A percentile compares a stretch with the other conserved stretches of the same genome.
Conservation (phyloP, 2,888 invertebrate genomes). For the Cartodere bifasciata region DNA sequence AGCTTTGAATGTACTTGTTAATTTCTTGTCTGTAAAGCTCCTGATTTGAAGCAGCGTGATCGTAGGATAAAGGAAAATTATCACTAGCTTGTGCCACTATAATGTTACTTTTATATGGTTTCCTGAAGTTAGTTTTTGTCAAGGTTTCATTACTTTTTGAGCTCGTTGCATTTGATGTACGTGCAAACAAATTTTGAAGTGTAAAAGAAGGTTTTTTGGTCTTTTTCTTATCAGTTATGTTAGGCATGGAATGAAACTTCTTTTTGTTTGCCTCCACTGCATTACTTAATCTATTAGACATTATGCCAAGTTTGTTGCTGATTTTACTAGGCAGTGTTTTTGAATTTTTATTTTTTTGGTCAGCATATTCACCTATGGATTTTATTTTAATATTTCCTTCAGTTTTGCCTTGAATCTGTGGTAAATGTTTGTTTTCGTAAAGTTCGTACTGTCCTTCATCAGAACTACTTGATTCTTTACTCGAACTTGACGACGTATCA, state of each 20-base stretch:
- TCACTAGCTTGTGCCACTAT: too few species aligned
- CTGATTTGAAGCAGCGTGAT: too few species aligned
- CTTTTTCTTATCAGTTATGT: conserved; percentile 9
- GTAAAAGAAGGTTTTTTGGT: conserved; percentile 30
- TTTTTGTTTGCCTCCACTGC: too few species aligned
- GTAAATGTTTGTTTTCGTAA: too few species aligned
- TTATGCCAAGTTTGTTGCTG: conserved; percentile 12
- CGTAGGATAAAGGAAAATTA: too few species aligned
- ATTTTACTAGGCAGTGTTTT: conserved; percentile 2
- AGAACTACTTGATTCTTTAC: conserved; percentile 15
- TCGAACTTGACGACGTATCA: neutral
- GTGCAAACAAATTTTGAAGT: conserved; percentile 22
- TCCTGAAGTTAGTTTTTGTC: too few species aligned
- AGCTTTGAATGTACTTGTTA: too few species aligned
- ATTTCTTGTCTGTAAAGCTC: too few species aligned
- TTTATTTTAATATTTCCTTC: conserved; percentile 39
- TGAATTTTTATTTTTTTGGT: conserved; percentile 12
- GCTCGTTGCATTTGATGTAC: conserved; percentile 23
- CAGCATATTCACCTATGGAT: conserved; percentile 32
- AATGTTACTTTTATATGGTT: too few species aligned
- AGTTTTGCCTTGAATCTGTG: too few species aligned
- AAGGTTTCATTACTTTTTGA: too few species aligned
- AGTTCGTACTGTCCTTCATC: conserved; percentile 24
- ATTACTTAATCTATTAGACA: conserved; percentile 13
- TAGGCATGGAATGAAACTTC: conserved; percentile 9